A percentile compares a stretch with the other conserved stretches of the same genome.
These are phyloP conservation scores for Chiloscyllium plagiosum DNA, from an alignment of 2,113 vertebrate genomes.

Conservation along the genomic window DNA sequence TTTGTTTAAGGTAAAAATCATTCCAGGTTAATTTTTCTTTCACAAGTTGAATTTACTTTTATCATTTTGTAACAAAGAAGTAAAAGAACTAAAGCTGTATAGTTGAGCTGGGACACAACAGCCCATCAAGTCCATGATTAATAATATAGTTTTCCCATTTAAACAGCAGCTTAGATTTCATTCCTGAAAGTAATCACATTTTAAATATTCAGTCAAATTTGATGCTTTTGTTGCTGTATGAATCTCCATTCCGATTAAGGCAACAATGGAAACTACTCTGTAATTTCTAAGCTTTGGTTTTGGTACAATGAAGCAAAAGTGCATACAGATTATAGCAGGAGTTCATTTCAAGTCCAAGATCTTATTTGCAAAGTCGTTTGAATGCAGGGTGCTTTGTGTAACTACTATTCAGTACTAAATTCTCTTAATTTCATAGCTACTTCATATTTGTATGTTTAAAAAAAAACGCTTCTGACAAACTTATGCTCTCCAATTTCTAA, in stretches of 20 bases:
- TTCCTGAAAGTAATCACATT: background rate
- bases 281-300: background rate
- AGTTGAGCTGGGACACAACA: background rate
- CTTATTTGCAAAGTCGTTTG: background rate
- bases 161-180: background rate
- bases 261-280: background rate
- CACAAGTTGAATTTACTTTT: background rate
- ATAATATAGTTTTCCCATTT: background rate
- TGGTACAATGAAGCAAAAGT: background rate
- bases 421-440: background rate
- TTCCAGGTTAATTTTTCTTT: background rate
- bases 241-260: background rate
- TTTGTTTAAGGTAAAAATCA: background rate
- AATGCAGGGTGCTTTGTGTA: background rate
- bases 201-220: background rate
- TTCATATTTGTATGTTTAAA: too few species aligned
- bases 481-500: background rate
- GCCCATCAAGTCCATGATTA: background rate
- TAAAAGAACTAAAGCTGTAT: background rate
- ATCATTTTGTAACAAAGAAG: background rate
- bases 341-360: background rate
- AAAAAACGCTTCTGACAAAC: background rate
- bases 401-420: background rate
- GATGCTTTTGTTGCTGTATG: background rate
- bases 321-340: background rate